Evolutionary conservation across 2,888 invertebrate genomes (phyloP), one percentile per base, ranked within the genome.

Genomic region (Willowsia nigromaculata): DNA sequence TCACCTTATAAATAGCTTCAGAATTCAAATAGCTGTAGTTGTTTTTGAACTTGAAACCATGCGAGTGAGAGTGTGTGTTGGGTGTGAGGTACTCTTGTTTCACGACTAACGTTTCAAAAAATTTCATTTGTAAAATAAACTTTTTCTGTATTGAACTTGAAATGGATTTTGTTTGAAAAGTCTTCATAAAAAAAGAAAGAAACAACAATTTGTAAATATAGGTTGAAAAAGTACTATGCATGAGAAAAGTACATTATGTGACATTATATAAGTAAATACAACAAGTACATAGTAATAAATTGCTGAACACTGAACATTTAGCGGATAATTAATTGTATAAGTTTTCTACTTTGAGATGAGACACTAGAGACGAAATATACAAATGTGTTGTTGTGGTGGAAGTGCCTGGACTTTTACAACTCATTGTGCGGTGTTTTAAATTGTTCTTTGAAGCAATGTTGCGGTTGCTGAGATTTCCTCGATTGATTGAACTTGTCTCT

Each of bases 11-110:
- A 62, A 74, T 85, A 85, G 85, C 85, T 85, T 85, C 85, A 59
- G 85, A 56, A 85, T 85, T 84, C 53, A 84, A 84, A 47, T 65
- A 74, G 74, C 47, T 27, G 74, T 47, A 27, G 68, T 15, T 74
- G 56, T 37, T 30, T 83, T 85, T 85, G 74, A 85, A 85, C 85
- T 85, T 85, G 85, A 85, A 85, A 71, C 82, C 83, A 50, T 71
- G 56, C 4, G 27, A 33, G 43, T 68, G 22, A 33, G 30, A 68
- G 18, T 13, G 27, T 37, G 74, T 30, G 50, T 74, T 74, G 50
- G 47, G 15, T 40, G 47, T 74, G 43, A 74, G 27, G 47, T 74
- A 47, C 50, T 43, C 25, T 50, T 74, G 27, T 74, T 74, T n/a
- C n/a, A n/a, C 13, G 74, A 6, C 30, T 50, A 74, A 43, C 25